A percentile compares a stretch with the other conserved stretches of the same genome.
phyloP scores from a whole-genome alignment of 1,140 invertebrate species.

The Dinoponera quadriceps region DNA sequence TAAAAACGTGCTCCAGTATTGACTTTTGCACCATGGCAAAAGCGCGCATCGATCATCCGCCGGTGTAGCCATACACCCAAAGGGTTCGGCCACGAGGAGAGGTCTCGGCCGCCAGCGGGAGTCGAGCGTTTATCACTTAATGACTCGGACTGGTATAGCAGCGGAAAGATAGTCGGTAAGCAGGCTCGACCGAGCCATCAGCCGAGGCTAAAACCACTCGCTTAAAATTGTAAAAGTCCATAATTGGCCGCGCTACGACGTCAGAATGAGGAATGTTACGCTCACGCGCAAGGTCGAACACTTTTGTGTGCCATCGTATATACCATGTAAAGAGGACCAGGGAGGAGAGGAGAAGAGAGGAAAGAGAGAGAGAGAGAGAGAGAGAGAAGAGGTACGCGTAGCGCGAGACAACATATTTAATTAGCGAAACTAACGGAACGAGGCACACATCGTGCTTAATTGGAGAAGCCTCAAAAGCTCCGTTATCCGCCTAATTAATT shows the following conservation, averaged over 20 bases:
- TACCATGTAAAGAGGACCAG: background rate
- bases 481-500: constrained; percentile 60
- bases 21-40: constrained; percentile 41
- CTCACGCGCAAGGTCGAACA: constrained; percentile 31
- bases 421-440: constrained; percentile 55
- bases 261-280: constrained; percentile 49
- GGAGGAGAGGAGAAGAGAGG: background rate
- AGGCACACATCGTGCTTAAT: constrained; percentile 44
- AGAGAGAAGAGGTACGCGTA: background rate
- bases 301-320: constrained; percentile 20
- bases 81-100: constrained; percentile 34
- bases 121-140: constrained; percentile 67
- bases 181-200: constrained; percentile 53
- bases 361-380: background rate
- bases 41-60: constrained; percentile 60
- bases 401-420: constrained; percentile 36
- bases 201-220: constrained; percentile 50
- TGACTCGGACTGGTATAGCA: constrained; percentile 51
- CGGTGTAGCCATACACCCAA: constrained; percentile 13
- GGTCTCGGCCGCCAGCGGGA: constrained; percentile 56
- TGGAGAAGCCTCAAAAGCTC: constrained; percentile 37
- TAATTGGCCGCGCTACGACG: constrained; percentile 52
- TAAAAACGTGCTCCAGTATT: constrained; percentile 42
- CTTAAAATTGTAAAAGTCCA: constrained; percentile 51
- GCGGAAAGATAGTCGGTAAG: constrained; percentile 40